Evolutionary conservation across 2,888 invertebrate genomes (phyloP), one percentile per base, ranked within the genome.

Genomic region (Osmoderma eremita): DNA sequence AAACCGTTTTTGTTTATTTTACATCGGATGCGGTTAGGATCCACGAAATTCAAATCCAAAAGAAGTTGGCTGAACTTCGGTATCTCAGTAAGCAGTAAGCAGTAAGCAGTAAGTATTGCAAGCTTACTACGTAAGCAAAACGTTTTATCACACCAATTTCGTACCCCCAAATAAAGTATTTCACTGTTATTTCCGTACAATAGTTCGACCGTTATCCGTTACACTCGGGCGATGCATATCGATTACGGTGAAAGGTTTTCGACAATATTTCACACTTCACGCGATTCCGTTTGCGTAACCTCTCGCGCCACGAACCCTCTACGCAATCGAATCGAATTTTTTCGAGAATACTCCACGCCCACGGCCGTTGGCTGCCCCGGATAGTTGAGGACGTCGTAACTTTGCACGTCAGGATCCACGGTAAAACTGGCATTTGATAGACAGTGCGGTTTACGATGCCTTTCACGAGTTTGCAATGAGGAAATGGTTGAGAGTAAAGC

Each of bases 351-450:
- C n/a, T 42, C 42, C 17, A 3, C 42, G 42, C 13, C 42, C n/a
- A 3, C 42, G 42, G 42, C 42, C 13, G 1, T 2, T n/a, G 6
- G 42, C 12, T 42, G 10, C 5, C n/a, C 17, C 15, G 6, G 22
- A 51, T 17, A 18, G 10, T 8, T 6, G 8, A 51, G 8, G 30
- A 24, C 50, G 22, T 24, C 13, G 4, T n/a, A n/a, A n/a, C n/a
- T n/a, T n/a, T n/a, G n/a, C 50, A 13, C 50, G 5, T 51, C 18
- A 20, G 10, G n/a, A 58, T 58, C 15, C 12, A 6, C 20, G 13
- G 12, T 17, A 30, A 53, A 36, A 12, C 30, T 17, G 15, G 30
- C n/a, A 45, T 45, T 45, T 61, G 58, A 45, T 61, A 61, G 36
- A 61, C 36, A 45, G 45, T 18, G 24, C n/a, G 30, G 24, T 45